Evolutionary conservation across 2,888 invertebrate genomes (phyloP), one percentile per base, ranked within the genome.

Genomic region (Gibbula magus): DNA sequence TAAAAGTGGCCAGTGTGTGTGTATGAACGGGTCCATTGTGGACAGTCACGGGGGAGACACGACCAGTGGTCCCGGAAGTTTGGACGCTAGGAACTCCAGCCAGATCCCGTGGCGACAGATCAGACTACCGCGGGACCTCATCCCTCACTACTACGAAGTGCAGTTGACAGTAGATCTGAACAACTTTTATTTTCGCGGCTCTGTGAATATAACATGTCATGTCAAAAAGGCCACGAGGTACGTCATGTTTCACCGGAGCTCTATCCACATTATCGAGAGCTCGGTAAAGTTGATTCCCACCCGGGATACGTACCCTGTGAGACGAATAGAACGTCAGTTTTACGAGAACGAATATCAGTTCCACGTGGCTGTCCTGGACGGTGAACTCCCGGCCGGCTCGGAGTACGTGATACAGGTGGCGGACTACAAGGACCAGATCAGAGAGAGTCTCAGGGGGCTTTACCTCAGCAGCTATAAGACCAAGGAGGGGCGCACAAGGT

Each of bases 401-500:
- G 75, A 79, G 35, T 86, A 89, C 53, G 54, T 81, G 16, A 81
- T 89, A 2, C 79, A 85, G 25, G 78, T 89, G 7, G 83, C 86
- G 7, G 66, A 77, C 1, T 90, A 86, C 56, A 52, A 54, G 25
- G 89, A 87, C n/a, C 51, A 73, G 16, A 83, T 90, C n/a, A 73
- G 81, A 13, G 82, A 75, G 18, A 87, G 89, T 74, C 61, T 90
- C 18, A 82, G 86, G 22, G 90, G 89, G 1, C 82, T 90, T 39
- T 90, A 90, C 77, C 78, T 86, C 18, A 89, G 90, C 67, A 86
- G 85, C 0, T 90, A 89, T 77, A 86, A 78, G 45, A 85, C 80
- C 18, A 75, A 77, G 13, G 81, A 82, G 22, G 84, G 84, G 0
- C 45, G 79, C 52, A 73, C 45, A 39, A 87, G 87, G 90, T 85